Percentiles rank a stretch among this genome's conserved stretches.
Evolutionary conservation across 2,888 invertebrate species (phyloP).

Genomic region (Ernsta delagoae): DNA sequence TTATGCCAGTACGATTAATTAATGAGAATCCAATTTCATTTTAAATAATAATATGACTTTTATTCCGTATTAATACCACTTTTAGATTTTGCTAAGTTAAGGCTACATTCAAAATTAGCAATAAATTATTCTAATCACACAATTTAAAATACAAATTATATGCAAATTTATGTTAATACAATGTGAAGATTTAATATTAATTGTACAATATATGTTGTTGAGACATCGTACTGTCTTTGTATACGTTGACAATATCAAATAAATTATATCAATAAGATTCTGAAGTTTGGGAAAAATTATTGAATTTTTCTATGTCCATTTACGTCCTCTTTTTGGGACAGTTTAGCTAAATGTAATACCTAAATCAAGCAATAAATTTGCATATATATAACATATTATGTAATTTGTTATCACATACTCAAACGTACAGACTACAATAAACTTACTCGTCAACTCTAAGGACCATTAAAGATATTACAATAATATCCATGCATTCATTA

Average conservation of each 20-base stretch:
- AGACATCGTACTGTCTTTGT: no score
- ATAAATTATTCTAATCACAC: background rate
- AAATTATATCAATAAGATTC: no score
- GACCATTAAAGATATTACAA: constrained; percentile 3
- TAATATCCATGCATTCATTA: constrained; percentile 4
- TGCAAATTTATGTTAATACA: background rate
- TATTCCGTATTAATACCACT: background rate
- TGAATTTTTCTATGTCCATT: background rate
- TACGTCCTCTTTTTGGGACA: background rate
- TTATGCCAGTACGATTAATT: background rate
- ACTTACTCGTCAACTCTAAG: constrained; percentile 11
- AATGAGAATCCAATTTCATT: background rate
- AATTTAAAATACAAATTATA: background rate
- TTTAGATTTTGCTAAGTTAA: constrained; percentile 1
- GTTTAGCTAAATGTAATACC: background rate
- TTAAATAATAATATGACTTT: constrained; percentile 4
- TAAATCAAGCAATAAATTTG: background rate
- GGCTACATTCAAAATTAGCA: background rate
- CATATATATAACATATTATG: background rate
- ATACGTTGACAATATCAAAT: background rate
- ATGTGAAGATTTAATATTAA: no score
- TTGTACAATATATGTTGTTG: no score
- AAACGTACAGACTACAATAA: background rate
- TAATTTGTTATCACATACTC: constrained; percentile 5
- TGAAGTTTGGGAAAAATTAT: background rate